These are phyloP conservation scores for Ophion ventricosus DNA, from an alignment of 2,888 invertebrate genomes.

Conservation along the genomic window DNA sequence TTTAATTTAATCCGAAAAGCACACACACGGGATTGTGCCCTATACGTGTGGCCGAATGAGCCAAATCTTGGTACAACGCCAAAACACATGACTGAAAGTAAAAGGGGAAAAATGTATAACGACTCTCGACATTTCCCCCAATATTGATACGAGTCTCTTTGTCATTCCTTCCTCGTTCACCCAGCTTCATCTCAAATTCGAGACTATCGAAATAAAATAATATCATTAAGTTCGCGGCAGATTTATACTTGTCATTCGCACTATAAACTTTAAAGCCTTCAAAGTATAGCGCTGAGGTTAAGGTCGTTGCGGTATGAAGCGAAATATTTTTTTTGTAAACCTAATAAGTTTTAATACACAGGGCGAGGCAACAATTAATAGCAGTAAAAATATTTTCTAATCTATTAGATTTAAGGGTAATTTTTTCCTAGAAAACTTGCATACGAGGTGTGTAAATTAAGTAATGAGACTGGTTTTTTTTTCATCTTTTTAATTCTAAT, in stretches of 20 bases:
- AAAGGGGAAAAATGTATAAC: slow-evolving; percentile 17
- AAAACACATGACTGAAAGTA: slow-evolving; percentile 49
- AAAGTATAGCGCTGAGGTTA: no score
- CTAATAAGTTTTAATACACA: no score
- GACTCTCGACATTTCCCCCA: slow-evolving; percentile 31
- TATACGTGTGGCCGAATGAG: slow-evolving; percentile 4
- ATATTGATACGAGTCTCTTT: slow-evolving; percentile 26
- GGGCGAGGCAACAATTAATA: no score
- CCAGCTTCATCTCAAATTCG: not conserved
- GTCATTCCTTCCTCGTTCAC: not conserved
- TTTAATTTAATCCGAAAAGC: slow-evolving; percentile 63
- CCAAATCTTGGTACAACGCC: slow-evolving; percentile 61
- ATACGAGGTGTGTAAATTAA: no score
- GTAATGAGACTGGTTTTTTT: no score
- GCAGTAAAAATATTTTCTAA: no score
- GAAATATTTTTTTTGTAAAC: no score
- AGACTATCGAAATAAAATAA: no score
- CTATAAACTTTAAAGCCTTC: not conserved
- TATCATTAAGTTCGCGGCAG: not conserved
- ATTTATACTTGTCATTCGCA: not conserved
- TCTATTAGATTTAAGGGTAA: no score
- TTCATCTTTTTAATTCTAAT: no score
- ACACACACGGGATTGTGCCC: slow-evolving; percentile 17
- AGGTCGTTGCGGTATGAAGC: no score
- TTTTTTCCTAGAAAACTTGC: no score